Conservation (phyloP, 2,797 vertebrate genomes). For the Lepus oiostolus region DNA sequence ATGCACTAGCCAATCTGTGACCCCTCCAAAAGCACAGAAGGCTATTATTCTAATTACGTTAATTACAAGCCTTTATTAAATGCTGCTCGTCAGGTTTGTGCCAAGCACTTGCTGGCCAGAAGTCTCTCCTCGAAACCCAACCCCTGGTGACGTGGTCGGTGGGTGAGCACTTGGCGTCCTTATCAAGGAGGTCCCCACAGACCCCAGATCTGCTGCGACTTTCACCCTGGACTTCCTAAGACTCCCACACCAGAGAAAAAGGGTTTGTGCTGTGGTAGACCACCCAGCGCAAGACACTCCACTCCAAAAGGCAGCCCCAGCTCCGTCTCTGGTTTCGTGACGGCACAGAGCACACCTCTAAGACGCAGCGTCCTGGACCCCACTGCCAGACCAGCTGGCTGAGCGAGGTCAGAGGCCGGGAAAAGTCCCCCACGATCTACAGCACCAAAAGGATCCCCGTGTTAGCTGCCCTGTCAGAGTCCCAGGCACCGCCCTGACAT, state of each 20-base stretch:
- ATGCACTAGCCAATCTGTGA: slow-evolving; percentile 8
- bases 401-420: not conserved
- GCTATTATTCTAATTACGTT: slow-evolving; percentile 36
- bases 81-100: not conserved
- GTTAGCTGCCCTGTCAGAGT: not conserved
- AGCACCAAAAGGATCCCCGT: not conserved
- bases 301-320: too few species aligned
- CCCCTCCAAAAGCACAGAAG: not conserved
- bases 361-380: not conserved
- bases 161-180: too few species aligned
- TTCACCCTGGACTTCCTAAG: not conserved
- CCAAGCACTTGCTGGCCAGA: not conserved
- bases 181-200: not conserved
- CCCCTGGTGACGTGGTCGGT: too few species aligned
- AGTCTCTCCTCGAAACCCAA: too few species aligned
- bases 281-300: too few species aligned
- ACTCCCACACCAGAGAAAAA: too few species aligned
- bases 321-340: not conserved
- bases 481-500: not conserved
- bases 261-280: not conserved
- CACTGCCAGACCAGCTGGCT: not conserved
- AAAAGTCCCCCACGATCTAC: not conserved
- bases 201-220: not conserved
- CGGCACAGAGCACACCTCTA: not conserved
- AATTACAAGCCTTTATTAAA: slow-evolving; percentile 33